Evolutionary conservation across 2,888 invertebrate species (phyloP).

Genomic region (Caenorhabditis angaria): DNA sequence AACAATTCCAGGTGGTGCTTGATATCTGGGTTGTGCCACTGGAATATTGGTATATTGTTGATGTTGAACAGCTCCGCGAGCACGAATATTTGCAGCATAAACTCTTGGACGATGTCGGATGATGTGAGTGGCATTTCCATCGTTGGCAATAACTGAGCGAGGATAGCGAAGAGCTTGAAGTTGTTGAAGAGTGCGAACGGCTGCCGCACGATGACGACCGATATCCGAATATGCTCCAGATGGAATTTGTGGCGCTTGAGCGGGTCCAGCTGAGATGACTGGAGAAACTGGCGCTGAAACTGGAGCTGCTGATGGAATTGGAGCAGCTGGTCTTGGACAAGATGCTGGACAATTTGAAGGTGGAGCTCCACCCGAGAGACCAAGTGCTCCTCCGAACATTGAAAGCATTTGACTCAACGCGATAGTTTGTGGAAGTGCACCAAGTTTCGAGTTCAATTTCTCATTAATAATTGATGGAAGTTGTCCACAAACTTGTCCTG

Average conservation of each 20-base stretch:
- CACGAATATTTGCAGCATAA: constrained; percentile 31
- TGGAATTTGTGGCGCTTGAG: constrained; percentile 51
- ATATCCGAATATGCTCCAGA: constrained; percentile 28
- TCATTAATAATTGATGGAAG: constrained; percentile 64
- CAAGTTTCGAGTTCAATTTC: constrained; percentile 61
- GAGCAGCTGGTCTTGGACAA: constrained; percentile 25
- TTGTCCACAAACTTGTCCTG: constrained; percentile 63
- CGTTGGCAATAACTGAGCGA: constrained; percentile 8
- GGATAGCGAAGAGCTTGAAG: constrained; percentile 34
- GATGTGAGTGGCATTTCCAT: background rate
- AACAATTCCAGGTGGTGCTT: constrained; percentile 47
- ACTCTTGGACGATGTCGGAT: constrained; percentile 17
- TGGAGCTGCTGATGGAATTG: constrained; percentile 31
- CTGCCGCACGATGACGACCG: constrained; percentile 29
- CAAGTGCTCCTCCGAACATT: constrained; percentile 61
- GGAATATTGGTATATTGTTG: constrained; percentile 22
- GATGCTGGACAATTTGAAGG: constrained; percentile 34
- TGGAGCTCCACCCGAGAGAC: constrained; percentile 31
- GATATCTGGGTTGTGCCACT: constrained; percentile 28
- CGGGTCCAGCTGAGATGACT: constrained; percentile 24
- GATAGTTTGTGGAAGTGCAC: constrained; percentile 61
- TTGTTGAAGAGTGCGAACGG: constrained; percentile 36
- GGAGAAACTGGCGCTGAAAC: constrained; percentile 9
- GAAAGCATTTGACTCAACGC: constrained; percentile 62
- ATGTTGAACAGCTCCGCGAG: constrained; percentile 4